A percentile compares a stretch with the other conserved stretches of the same genome.
Conservation (phyloP, 2,888 invertebrate species). For the Eremobia ochroleuca region DNA sequence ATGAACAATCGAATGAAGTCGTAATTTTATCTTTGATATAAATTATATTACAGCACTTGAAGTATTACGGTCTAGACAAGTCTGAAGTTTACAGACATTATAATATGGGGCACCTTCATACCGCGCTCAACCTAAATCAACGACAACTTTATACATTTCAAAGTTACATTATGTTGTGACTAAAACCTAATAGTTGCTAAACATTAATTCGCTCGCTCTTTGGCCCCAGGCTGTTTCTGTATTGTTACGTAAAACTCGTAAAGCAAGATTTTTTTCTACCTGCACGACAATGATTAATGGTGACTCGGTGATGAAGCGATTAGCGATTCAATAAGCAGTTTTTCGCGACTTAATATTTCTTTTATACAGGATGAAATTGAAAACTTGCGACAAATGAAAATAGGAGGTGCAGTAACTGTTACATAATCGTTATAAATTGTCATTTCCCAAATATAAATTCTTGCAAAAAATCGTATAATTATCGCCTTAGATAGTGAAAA, state of each 20-base stretch:
- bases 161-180: constrained; percentile 51
- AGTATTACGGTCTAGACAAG: constrained; percentile 52
- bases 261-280: constrained; percentile 57
- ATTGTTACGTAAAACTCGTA: constrained; percentile 56
- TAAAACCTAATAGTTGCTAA: constrained; percentile 52
- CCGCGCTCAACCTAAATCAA: constrained; percentile 57
- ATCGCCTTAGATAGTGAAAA: too few species aligned
- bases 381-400: too few species aligned
- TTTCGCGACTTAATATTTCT: constrained; percentile 57
- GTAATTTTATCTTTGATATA: constrained; percentile 35
- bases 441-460: too few species aligned
- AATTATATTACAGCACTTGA: constrained; percentile 36
- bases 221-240: constrained; percentile 32
- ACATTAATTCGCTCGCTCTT: constrained; percentile 39
- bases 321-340: constrained; percentile 53
- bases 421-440: too few species aligned
- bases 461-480: too few species aligned
- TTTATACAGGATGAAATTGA: constrained; percentile 8
- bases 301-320: constrained; percentile 58
- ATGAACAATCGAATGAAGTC: constrained; percentile 30
- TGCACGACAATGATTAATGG: constrained; percentile 59
- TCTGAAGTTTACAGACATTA: constrained; percentile 50
- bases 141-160: constrained; percentile 53
- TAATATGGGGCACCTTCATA: constrained; percentile 61
- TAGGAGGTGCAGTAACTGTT: too few species aligned